phyloP scores from a whole-genome alignment of 2,888 invertebrate species.

The Drosophila phalerata region DNA sequence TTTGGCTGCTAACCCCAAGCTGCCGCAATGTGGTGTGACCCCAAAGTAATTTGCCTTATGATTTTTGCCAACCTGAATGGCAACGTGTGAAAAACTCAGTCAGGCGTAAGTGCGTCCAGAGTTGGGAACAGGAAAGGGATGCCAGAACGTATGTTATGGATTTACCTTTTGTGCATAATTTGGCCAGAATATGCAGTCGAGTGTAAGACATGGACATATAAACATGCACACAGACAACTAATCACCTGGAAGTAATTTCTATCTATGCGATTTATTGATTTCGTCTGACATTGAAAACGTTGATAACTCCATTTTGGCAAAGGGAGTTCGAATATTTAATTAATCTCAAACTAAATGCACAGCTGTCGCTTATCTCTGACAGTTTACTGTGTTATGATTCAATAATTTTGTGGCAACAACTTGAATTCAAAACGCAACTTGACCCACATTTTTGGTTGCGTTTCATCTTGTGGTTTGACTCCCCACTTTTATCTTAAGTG shows the following conservation, averaged over 20 bases:
- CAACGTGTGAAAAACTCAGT: conserved; percentile 77
- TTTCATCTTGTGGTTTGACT: conserved; percentile 28
- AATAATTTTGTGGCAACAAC: conserved; percentile 17
- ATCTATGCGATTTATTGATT: conserved; percentile 77
- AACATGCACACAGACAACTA: conserved; percentile 55
- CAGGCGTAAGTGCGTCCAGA: conserved; percentile 73
- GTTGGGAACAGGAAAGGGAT: conserved; percentile 25
- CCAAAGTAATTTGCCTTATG: conserved; percentile 74
- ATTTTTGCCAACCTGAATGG: conserved; percentile 46
- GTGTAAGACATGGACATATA: conserved; percentile 76
- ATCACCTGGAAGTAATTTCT: conserved; percentile 79
- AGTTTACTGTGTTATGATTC: conserved; percentile 6
- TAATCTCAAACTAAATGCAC: conserved; percentile 2
- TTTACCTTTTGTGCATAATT: conserved; percentile 54
- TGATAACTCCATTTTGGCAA: conserved; percentile 45
- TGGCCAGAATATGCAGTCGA: conserved; percentile 60
- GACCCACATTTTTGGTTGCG: conserved; percentile 49
- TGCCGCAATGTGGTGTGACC: conserved; percentile 45
- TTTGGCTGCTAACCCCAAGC: conserved; percentile 43
- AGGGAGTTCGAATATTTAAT: neutral
- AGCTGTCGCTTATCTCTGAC: neutral
- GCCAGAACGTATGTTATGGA: conserved; percentile 46
- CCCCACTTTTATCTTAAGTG: conserved; percentile 74
- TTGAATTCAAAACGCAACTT: conserved; percentile 30
- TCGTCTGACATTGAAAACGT: conserved; percentile 74